phyloP scores from a whole-genome alignment of 2,888 invertebrate species.

The Synanthedon vespiformis region DNA sequence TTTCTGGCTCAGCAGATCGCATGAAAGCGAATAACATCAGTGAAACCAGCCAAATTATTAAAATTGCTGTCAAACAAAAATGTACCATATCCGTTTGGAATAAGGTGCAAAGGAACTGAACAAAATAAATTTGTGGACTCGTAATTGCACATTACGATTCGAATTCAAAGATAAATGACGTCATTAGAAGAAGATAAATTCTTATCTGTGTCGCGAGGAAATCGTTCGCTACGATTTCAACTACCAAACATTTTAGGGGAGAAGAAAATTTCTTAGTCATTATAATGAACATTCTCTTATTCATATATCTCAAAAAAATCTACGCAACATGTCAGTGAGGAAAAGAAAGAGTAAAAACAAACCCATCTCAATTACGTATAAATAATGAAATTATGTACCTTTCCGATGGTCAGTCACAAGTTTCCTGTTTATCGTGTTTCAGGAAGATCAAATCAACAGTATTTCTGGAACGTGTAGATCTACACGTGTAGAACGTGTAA shows the following conservation, averaged over 20 bases:
- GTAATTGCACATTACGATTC: slow-evolving; percentile 13
- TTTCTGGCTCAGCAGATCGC: slow-evolving; percentile 29
- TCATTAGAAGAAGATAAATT: slow-evolving; percentile 11
- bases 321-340: too few species aligned
- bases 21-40: slow-evolving; percentile 22
- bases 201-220: not conserved
- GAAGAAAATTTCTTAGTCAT: too few species aligned
- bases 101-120: not conserved
- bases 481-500: too few species aligned
- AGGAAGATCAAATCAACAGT: too few species aligned
- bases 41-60: slow-evolving; percentile 10
- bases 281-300: too few species aligned
- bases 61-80: not conserved
- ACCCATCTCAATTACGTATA: too few species aligned
- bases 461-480: too few species aligned
- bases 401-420: too few species aligned
- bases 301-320: too few species aligned
- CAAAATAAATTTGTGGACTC: slow-evolving; percentile 4
- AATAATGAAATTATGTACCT: too few species aligned
- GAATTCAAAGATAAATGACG: slow-evolving; percentile 12
- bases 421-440: too few species aligned
- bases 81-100: not conserved
- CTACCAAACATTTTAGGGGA: not conserved
- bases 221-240: not conserved
- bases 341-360: too few species aligned